These are phyloP conservation scores for Melanotus villosus DNA, from an alignment of 2,888 invertebrate species.

Conservation along the genomic window DNA sequence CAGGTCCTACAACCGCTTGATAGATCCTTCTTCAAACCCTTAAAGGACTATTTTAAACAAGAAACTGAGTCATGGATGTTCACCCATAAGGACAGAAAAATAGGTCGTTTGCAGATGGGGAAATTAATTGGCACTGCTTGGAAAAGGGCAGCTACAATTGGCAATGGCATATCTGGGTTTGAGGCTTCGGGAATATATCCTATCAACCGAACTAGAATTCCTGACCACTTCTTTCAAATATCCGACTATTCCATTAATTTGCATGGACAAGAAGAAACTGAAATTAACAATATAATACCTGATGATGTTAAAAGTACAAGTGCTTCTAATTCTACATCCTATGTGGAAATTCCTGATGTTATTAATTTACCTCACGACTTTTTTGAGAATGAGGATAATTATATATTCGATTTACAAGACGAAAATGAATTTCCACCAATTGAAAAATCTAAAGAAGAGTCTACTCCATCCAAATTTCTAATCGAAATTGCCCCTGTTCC, in stretches of 20 bases:
- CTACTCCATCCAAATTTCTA: not conserved
- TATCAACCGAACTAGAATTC: not conserved
- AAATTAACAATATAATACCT: not conserved
- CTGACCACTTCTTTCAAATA: not conserved
- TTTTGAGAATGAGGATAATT: not conserved
- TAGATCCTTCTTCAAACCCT: conserved; percentile 52
- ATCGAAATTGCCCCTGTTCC: not conserved
- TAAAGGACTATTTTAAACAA: not conserved
- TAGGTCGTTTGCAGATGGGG: not conserved
- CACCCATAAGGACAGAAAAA: conserved; percentile 4
- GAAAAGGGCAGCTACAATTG: not conserved
- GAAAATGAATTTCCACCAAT: not conserved
- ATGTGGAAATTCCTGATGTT: not conserved
- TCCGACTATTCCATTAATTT: not conserved
- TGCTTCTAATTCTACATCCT: not conserved
- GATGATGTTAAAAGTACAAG: not conserved
- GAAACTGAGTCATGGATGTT: not conserved
- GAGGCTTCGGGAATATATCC: not conserved
- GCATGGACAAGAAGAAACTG: not conserved
- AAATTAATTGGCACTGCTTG: not conserved
- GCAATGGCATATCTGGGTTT: not conserved
- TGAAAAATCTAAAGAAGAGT: not conserved
- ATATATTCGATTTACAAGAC: not conserved
- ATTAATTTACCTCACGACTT: not conserved
- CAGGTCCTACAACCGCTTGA: conserved; percentile 58